A percentile compares a stretch with the other conserved stretches of the same genome.
Conservation (phyloP, 1,140 invertebrate species). For the Pristionchus pacificus region DNA sequence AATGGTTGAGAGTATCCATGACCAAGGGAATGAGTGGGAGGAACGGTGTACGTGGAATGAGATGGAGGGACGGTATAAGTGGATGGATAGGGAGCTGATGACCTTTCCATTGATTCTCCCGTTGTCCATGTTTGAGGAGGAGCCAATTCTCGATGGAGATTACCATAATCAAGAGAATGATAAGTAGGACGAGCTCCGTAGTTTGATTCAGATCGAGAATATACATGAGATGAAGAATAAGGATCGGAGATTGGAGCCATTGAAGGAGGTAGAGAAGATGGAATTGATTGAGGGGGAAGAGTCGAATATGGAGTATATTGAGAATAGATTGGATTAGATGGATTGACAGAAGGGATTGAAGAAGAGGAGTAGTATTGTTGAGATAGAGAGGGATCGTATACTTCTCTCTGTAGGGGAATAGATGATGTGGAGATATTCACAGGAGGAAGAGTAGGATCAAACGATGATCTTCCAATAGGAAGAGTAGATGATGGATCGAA, state of each 20-base stretch:
- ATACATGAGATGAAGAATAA: slow-evolving; percentile 34
- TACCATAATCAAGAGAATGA: slow-evolving; percentile 43
- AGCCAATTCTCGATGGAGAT: slow-evolving; percentile 16
- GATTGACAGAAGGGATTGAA: not conserved
- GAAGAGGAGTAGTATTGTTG: slow-evolving; percentile 17
- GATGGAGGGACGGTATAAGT: not conserved
- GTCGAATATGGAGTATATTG: slow-evolving; percentile 15
- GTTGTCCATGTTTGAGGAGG: slow-evolving; percentile 9
- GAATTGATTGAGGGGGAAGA: slow-evolving; percentile 9
- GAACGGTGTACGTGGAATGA: not conserved
- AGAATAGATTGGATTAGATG: not conserved
- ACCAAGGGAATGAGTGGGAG: not conserved
- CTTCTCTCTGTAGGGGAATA: slow-evolving; percentile 10
- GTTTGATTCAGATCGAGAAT: slow-evolving; percentile 42
- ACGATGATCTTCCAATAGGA: too few relatives aligned
- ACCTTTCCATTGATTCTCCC: slow-evolving; percentile 11
- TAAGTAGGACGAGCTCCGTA: slow-evolving; percentile 44
- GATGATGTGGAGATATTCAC: too few relatives aligned
- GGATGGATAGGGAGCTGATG: not conserved
- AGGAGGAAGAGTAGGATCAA: too few relatives aligned
- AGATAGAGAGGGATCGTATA: slow-evolving; percentile 19
- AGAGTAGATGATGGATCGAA: too few relatives aligned
- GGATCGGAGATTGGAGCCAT: slow-evolving; percentile 23
- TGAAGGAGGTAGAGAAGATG: slow-evolving; percentile 26
- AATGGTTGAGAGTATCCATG: slow-evolving; percentile 1